Percentiles rank a stretch among this genome's conserved stretches.
Conservation (phyloP, 2,797 vertebrate genomes). For the Cuculus canorus region DNA sequence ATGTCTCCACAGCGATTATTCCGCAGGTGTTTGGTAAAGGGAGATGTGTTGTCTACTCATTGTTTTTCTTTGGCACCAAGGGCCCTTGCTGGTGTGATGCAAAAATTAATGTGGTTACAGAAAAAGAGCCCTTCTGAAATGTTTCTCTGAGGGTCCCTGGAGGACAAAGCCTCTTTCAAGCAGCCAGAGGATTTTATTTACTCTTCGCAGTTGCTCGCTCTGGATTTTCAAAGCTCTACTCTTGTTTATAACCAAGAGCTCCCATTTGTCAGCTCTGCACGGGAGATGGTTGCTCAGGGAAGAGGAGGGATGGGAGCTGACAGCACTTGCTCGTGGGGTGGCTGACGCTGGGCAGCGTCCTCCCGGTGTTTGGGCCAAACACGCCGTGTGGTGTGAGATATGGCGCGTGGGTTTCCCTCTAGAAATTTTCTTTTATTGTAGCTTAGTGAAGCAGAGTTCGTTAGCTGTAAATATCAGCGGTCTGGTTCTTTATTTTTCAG, state of each 20-base stretch:
- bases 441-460: neutral
- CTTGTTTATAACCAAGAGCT: neutral
- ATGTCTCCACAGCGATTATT: neutral
- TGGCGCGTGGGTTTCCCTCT: neutral
- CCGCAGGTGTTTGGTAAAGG: neutral
- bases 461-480: neutral
- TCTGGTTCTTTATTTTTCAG: neutral
- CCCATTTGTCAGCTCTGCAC: neutral
- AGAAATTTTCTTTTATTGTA: neutral
- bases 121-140: neutral
- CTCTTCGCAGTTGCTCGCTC: neutral
- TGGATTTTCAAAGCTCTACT: neutral
- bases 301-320: neutral
- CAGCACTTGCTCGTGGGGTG: fast-evolving
- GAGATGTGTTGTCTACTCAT: fast-evolving
- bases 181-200: neutral
- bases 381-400: neutral
- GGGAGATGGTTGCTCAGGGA: neutral
- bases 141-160: fast-evolving
- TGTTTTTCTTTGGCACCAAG: fast-evolving
- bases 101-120: neutral
- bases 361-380: fast-evolving
- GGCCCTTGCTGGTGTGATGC: neutral
- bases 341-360: neutral
- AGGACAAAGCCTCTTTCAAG: constrained; percentile 27